A percentile compares a stretch with the other conserved stretches of the same genome.
Evolutionary conservation across 2,888 invertebrate genomes (phyloP).

Genomic region (Acrocera orbiculus): DNA sequence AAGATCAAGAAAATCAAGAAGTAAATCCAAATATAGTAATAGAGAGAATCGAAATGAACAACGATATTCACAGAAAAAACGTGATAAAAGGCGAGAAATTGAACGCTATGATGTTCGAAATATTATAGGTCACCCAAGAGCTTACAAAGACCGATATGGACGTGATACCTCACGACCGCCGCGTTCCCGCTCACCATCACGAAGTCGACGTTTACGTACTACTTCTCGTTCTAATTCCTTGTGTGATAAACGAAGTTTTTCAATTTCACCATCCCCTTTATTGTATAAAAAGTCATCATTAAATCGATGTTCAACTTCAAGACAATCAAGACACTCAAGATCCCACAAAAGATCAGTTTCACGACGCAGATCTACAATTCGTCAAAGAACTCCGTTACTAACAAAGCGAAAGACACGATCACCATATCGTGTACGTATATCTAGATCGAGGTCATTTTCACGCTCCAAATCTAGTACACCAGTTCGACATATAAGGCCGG

Average conservation of each 20-base stretch:
- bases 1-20: constrained; percentile 14
- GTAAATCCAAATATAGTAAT: constrained; percentile 22
- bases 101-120: constrained; percentile 70
- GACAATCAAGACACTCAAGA: constrained; percentile 14
- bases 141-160: constrained; percentile 59
- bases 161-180: constrained; percentile 43
- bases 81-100: constrained; percentile 53
- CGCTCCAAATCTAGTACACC: constrained; percentile 14
- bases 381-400: too few relatives aligned
- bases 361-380: constrained; percentile 14
- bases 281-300: constrained; percentile 15
- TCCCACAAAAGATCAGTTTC: constrained; percentile 1
- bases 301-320: constrained; percentile 22
- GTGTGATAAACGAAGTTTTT: constrained; percentile 11
- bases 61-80: neutral
- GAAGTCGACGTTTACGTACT: constrained; percentile 15
- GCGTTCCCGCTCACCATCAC: constrained; percentile 21
- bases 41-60: constrained; percentile 20
- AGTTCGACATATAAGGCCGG: constrained; percentile 1
- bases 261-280: constrained; percentile 15
- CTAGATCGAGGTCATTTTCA: constrained; percentile 17
- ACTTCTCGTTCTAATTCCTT: constrained; percentile 7
- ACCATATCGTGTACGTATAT: constrained; percentile 17
- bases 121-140: constrained; percentile 44
- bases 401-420: constrained; percentile 6